These are phyloP conservation scores for Silvanus unidentatus DNA, from an alignment of 2,888 invertebrate genomes.

Conservation along the genomic window DNA sequence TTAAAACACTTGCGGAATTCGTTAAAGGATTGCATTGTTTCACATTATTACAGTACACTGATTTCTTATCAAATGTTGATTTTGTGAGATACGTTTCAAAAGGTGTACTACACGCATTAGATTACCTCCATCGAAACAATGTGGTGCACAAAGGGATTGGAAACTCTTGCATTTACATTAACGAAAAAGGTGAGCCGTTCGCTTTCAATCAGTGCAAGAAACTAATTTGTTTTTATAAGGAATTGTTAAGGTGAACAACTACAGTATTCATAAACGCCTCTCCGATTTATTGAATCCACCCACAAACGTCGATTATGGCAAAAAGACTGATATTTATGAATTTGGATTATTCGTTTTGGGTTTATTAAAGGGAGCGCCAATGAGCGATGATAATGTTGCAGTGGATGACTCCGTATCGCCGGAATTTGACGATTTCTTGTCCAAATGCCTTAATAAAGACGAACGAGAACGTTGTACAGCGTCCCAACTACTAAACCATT, in stretches of 20 bases:
- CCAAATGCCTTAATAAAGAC: conserved; percentile 64
- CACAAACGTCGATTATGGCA: conserved; percentile 45
- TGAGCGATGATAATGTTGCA: conserved; percentile 48
- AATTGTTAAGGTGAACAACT: conserved; percentile 58
- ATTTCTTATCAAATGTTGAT: conserved; percentile 50
- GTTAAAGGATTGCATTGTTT: conserved; percentile 47
- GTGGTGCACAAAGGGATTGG: conserved; percentile 79
- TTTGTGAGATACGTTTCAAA: conserved; percentile 61
- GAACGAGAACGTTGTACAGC: conserved; percentile 71
- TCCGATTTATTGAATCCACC: conserved; percentile 49
- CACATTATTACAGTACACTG: conserved; percentile 50
- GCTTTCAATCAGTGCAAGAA: background rate
- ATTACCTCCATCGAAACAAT: conserved; percentile 73
- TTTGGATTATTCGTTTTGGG: conserved; percentile 65
- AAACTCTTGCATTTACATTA: conserved; percentile 67
- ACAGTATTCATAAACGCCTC: conserved; percentile 63
- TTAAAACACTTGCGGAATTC: conserved; percentile 68
- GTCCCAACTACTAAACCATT: conserved; percentile 69
- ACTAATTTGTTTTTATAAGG: conserved; percentile 36
- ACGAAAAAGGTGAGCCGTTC: conserved; percentile 54
- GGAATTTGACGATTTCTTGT: conserved; percentile 66
- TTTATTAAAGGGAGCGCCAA: conserved; percentile 52
- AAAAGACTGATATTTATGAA: conserved; percentile 69
- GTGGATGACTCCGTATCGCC: conserved; percentile 56
- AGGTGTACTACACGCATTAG: conserved; percentile 69